Base-by-base conservation (phyloP, 2,113 vertebrate genomes). In the Phocoena phocoena region DNA sequence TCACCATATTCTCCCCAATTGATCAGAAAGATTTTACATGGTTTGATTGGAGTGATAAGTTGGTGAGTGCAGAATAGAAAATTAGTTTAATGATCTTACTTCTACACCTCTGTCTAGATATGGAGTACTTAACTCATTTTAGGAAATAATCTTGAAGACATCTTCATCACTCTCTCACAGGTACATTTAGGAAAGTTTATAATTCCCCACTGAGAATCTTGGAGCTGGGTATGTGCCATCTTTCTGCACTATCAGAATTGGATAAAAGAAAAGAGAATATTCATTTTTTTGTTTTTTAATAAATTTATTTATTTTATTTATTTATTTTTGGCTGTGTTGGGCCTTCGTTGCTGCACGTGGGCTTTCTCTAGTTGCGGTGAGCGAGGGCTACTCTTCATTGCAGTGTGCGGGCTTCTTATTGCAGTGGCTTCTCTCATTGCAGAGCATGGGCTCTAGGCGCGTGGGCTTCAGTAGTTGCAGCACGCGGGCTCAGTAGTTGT, bases 81-180 rank as follows among this genome's bases (percentile, higher is more conserved):
- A 67, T 71, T 73, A 26, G 55, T 90, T 87, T 97, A 97, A 98
- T 97, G 95, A 97, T 58, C 26, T 89, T 79, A 90, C 95, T 97
- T 96, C 86, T 67, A 96, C 36, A 84, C 90, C 70, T 97, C 84
- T 90, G 92, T 95, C 63, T 83, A 96, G 68, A 93, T 93, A 77
- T 1, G 5, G 65, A 53, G 65, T 88, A 93, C 77, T 90, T 97
- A 95, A 80, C 95, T 86, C 93, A 79, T 92, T 92, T 97, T 97
- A 95, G 93, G 81, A 97, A 96, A 85, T 76, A 73, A 81, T 97
- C 96, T 97, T 86, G 92, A 97, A 96, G 95, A 97, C 92, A 67
- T 98, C 96, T 98, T 98, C 96, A 95, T 98, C 97, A 68, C 88
- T 95, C 58, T 91, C 83, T 77, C 93, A 98, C 77, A 97, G 97